Evolutionary conservation across 2,797 vertebrate genomes (phyloP).

Genomic region (Prunella strophiata): DNA sequence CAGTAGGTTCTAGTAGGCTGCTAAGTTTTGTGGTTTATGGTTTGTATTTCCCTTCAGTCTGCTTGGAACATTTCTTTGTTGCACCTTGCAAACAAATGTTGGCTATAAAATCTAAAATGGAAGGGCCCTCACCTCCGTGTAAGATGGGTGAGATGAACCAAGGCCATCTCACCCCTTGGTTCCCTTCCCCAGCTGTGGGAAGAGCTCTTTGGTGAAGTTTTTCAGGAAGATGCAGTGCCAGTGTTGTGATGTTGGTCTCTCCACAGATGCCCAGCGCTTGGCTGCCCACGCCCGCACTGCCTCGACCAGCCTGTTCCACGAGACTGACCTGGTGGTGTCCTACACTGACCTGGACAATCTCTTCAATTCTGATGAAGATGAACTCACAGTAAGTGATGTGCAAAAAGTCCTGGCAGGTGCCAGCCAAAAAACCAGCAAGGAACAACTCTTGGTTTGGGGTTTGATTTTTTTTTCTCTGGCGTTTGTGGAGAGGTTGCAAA

Average conservation of each 20-base stretch:
- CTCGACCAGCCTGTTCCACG: slow-evolving; percentile 94
- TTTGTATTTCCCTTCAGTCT: background rate
- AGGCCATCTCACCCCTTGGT: background rate
- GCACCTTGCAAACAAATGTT: background rate
- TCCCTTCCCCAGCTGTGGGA: background rate
- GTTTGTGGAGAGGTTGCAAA: background rate
- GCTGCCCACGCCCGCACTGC: slow-evolving; percentile 89
- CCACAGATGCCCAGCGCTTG: slow-evolving; percentile 86
- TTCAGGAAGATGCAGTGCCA: fast-evolving
- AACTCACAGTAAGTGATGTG: slow-evolving; percentile 87
- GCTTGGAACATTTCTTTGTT: background rate
- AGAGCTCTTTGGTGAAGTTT: background rate
- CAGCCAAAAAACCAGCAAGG: background rate
- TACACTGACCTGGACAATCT: slow-evolving; percentile 98
- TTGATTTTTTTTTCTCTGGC: background rate
- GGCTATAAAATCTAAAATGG: background rate
- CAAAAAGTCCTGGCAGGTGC: background rate
- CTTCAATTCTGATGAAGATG: slow-evolving; percentile 99
- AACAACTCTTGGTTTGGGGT: background rate
- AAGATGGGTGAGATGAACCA: background rate
- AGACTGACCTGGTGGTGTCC: slow-evolving; percentile 94
- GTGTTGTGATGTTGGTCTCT: background rate
- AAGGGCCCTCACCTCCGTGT: background rate
- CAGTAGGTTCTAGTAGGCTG: background rate
- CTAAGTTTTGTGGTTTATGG: background rate